phyloP scores from a whole-genome alignment of 2,797 vertebrate species.

The Antrozous pallidus region DNA sequence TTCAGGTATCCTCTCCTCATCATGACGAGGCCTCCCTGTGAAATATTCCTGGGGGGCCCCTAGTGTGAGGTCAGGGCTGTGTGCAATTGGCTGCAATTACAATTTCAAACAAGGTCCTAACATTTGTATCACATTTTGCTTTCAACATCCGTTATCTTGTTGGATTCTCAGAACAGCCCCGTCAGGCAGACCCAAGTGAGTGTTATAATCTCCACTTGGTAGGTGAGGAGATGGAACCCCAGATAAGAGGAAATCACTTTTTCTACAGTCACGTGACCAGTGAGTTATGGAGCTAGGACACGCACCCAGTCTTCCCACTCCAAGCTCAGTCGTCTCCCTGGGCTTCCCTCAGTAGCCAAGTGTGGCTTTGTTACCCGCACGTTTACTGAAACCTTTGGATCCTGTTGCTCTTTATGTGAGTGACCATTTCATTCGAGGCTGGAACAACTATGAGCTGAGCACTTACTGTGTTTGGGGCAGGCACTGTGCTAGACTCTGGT shows the following conservation, averaged over 20 bases:
- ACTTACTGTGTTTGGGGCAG: accelerated
- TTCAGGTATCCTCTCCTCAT: not conserved
- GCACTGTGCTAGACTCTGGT: not conserved
- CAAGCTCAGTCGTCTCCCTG: not conserved
- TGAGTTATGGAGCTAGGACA: not conserved
- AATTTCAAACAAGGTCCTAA: not conserved
- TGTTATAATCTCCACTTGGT: not conserved
- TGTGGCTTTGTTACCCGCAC: not conserved
- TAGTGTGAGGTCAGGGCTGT: not conserved
- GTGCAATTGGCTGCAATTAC: not conserved
- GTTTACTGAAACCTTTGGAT: not conserved
- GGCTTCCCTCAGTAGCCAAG: not conserved
- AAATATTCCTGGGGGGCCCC: not conserved
- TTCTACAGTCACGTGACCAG: not conserved
- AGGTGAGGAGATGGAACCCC: not conserved
- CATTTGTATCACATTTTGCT: not conserved
- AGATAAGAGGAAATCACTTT: not conserved
- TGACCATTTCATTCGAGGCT: not conserved
- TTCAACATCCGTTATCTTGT: not conserved
- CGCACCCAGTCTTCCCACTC: not conserved
- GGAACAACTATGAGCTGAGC: not conserved
- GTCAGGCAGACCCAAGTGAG: not conserved
- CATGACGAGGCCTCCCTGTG: not conserved
- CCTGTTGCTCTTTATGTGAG: not conserved
- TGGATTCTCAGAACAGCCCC: not conserved